Evolutionary conservation across 2,797 vertebrate species (phyloP).

Genomic region (Alectoris magna): DNA sequence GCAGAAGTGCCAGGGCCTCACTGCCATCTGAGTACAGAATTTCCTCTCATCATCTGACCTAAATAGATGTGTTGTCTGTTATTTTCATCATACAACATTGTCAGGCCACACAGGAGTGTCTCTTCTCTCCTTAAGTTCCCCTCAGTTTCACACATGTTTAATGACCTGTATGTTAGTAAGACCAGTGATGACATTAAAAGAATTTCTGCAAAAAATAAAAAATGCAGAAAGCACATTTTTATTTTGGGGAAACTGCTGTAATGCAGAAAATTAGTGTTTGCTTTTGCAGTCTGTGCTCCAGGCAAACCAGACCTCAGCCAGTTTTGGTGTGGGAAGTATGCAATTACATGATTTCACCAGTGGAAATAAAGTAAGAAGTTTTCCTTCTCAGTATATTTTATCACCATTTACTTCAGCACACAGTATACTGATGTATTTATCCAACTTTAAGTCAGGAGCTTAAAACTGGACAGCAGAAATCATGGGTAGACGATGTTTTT

Average conservation of each 20-base stretch:
- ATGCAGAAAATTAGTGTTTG: not conserved
- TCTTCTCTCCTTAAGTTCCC: not conserved
- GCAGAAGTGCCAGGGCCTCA: too few species aligned
- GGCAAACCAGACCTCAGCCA: not conserved
- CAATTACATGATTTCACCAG: not conserved
- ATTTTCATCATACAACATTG: not conserved
- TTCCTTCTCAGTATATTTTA: not conserved
- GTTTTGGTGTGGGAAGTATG: not conserved
- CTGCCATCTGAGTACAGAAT: too few species aligned
- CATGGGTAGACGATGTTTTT: not conserved
- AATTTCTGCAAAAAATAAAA: not conserved
- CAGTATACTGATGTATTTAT: not conserved
- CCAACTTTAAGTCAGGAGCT: not conserved
- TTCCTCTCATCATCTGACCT: too few species aligned
- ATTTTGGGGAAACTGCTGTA: not conserved
- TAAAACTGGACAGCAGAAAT: not conserved
- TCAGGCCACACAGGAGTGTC: not conserved
- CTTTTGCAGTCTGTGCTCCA: not conserved
- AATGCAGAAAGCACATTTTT: not conserved
- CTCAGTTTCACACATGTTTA: not conserved
- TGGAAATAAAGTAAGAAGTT: not conserved
- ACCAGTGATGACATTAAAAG: not conserved
- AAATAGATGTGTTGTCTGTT: not conserved
- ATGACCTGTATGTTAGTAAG: not conserved
- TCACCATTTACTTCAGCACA: not conserved